Base-by-base conservation (phyloP, 2,797 vertebrate genomes). In the Lateolabrax maculatus region DNA sequence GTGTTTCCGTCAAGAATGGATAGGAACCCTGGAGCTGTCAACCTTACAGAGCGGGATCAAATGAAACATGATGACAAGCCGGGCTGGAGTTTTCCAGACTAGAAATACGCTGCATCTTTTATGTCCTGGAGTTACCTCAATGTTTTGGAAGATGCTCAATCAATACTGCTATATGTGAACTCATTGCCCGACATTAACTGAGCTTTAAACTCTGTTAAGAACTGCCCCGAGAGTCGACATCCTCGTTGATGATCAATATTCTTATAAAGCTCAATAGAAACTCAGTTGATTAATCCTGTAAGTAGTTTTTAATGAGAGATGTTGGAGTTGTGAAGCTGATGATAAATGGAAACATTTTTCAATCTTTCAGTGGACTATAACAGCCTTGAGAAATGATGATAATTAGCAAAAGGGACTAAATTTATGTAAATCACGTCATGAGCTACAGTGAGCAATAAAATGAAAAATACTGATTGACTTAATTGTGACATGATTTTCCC, bases 241-340 rank as follows among this genome's bases (percentile, higher is more conserved):
- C 69, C 57, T 82, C 67, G 62, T 39, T 70, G 69, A 72, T 76
- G 77, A 92, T 86, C 89, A 72, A 84, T 89, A 83, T 60, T 87
- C 84, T 90, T 72, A 80, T 78, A 63, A 60, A 79, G 48, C 80
- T 76, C 67, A 36, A 53, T 57, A 51, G 63, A 74, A 87, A 75
- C 80, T 77, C 43, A 10, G 55, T 31, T 83, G 81, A 88, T 89
- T 84, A 82, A 81, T 81, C 79, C 74, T 70, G 66, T 84, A 87
- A 88, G 81, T 80, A 16, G 69, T 87, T 89, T 88, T 90, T 91
- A 87, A 86, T 86, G 87, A 90, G 11, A 55, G 34, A 72, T 51
- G 62, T 62, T 80, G 27, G 43, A 75, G 56, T 31, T 77, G 65
- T 61, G 73, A 55, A 68, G 77, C 18, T 69, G 53, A 70, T 84